Evolutionary conservation across 92 coral and sea anemone genomes (phyloP), one percentile per base, ranked within the genome.

Genomic region (Phenganax marumi): DNA sequence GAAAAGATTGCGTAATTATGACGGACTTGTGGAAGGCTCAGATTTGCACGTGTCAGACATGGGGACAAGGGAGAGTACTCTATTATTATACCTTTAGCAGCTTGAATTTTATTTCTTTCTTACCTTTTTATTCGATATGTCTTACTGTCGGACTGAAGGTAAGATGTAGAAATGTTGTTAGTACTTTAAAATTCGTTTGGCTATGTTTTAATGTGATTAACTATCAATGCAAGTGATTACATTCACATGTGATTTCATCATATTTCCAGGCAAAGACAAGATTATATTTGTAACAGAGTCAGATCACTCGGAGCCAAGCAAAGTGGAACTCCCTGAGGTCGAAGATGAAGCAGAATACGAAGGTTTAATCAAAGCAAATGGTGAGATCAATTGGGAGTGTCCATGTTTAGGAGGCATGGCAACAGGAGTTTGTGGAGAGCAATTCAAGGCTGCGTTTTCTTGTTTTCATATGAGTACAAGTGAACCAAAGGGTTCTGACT

Each of bases 331-430:
- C 52, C 86, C 89, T 11, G 97, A 92, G 63, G 63, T 77, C 18
- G 97, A 95, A 52, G 97, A 88, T 19, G 96, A 89, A 9, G 96
- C 88, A 12, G 98, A 92, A 62, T 87, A 88, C 68, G 98, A 95
- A 81, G 98, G 98, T 3, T 85, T 95, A 65, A 95, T 95, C 69
- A 95, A 92, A 91, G 85, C 93, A 9, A 92, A 84, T 72, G 98
- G 98, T 8, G 98, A 95, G 81, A 95, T 95, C 47, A 95, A 95
- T 91, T 95, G 98, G 98, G 98, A 95, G 73, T 95, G 98, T 58
- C 98, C 98, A 12, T 95, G 98, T 83, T 82, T 95, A 56, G 97
- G 93, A 84, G 98, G 98, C 7, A 95, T 95, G 98, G 98, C 98
- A 2, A 90, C 91, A 53, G 98, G 98, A 3, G 97, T 97, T 19